Percentiles rank a stretch among this genome's conserved stretches.
Evolutionary conservation across 2,888 invertebrate genomes (phyloP).

Genomic region (Gnatocerus cornutus): DNA sequence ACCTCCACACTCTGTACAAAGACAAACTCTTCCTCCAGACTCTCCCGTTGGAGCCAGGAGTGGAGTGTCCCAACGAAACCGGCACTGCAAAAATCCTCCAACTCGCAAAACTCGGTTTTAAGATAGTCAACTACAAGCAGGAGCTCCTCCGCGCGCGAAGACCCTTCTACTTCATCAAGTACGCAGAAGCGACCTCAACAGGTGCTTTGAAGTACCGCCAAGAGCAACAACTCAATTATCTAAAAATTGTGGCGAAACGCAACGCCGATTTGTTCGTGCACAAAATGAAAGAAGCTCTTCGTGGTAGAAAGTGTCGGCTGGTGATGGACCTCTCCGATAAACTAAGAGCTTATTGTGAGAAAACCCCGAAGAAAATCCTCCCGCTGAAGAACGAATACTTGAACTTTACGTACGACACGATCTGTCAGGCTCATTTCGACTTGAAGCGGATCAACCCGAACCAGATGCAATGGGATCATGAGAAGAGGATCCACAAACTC

Average conservation of each 20-base stretch:
- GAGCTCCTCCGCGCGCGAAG: conserved; percentile 69
- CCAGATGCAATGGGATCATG: conserved; percentile 60
- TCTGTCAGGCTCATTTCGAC: conserved; percentile 69
- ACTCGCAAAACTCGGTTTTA: conserved; percentile 63
- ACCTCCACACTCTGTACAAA: conserved; percentile 68
- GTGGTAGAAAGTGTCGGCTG: conserved; percentile 49
- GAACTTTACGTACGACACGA: conserved; percentile 67
- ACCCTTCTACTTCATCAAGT: conserved; percentile 71
- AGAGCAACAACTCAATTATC: conserved; percentile 62
- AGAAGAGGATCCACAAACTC: conserved; percentile 63
- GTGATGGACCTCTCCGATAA: conserved; percentile 67
- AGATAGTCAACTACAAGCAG: conserved; percentile 67
- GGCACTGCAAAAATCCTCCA: conserved; percentile 64
- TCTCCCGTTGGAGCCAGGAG: conserved; percentile 62
- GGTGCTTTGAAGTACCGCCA: conserved; percentile 63
- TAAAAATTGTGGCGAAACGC: conserved; percentile 64
- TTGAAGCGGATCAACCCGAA: conserved; percentile 67
- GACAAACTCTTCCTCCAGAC: conserved; percentile 71
- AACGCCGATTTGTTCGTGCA: conserved; percentile 68
- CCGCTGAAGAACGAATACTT: conserved; percentile 69
- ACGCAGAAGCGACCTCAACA: conserved; percentile 64
- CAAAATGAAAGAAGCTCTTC: conserved; percentile 64
- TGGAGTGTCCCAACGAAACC: conserved; percentile 66
- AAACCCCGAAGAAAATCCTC: conserved; percentile 66
- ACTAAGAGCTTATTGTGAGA: conserved; percentile 69